Base-by-base conservation (phyloP, 1,140 invertebrate genomes). In the Hyles euphorbiae region DNA sequence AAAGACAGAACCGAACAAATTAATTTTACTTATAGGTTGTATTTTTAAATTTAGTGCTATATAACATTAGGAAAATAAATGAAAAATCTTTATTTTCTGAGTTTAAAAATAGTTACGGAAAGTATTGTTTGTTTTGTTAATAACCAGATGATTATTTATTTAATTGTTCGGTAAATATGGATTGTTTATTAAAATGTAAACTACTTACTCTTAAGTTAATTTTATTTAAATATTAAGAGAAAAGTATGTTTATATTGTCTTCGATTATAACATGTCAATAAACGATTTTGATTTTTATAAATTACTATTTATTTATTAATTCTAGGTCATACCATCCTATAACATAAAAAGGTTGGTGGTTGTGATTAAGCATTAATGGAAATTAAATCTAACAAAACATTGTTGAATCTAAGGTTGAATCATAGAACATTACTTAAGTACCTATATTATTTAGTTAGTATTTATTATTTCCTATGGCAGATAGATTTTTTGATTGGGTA, bases 161-260 rank as follows among this genome's bases (percentile, higher is more conserved):
- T 57, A 48, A 11, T 43, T 40, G 36, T 40, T 40, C 36, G 36
- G 8, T 5, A 40, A 40, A 40, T 40, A 8, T 40, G 36, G 8
- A 40, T 40, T 40, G 36, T 40, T 51, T 63, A 52, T 49, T 22
- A 34, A 51, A 55, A 51, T 56, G 60, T 70, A 69, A 79, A 83
- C 83, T 83, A 71, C 81, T 79, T 73, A 77, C 81, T 84, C 83
- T 86, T 83, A 76, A 72, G 64, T 72, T 63, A 67, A 68, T 80
- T 80, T 50, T 74, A 53, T 62, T 73, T 80, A 82, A 83, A 68
- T 70, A 65, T 72, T 84, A 84, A 87, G 81, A 81, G 81, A 48
- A 76, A 79, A 67, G 70, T 80, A 78, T 71, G 80, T 87, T 84
- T 75, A 22, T 44, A 36, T 43, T 54, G 12, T 54, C 8, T 54